phyloP scores from a whole-genome alignment of 2,113 vertebrate species.

The Ceratotherium simum region DNA sequence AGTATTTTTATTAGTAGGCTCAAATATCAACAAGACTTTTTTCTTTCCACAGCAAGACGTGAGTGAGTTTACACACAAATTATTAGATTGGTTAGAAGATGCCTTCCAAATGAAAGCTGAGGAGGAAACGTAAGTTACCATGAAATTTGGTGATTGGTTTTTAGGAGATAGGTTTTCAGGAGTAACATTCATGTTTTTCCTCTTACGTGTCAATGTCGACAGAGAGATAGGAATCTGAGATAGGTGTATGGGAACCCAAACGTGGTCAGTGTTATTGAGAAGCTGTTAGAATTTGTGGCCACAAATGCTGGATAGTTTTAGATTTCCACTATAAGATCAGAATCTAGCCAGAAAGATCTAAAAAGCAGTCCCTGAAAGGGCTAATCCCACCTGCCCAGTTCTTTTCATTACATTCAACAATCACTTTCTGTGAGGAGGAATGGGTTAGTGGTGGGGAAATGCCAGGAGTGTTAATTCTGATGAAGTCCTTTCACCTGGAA shows the following conservation, averaged over 20 bases:
- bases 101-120: slow-evolving; percentile 99
- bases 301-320: background rate
- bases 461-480: background rate
- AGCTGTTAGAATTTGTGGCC: background rate
- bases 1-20: slow-evolving; percentile 17
- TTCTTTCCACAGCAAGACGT: slow-evolving; percentile 95
- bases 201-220: background rate
- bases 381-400: background rate
- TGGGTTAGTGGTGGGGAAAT: background rate
- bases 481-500: background rate
- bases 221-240: background rate
- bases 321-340: background rate
- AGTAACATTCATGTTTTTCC: background rate
- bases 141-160: background rate
- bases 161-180: background rate
- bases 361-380: background rate
- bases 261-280: background rate
- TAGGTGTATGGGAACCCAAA: background rate
- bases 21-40: background rate
- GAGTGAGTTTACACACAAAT: slow-evolving; percentile 98
- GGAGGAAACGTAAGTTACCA: slow-evolving; percentile 91
- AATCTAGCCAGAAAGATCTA: background rate
- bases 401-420: background rate
- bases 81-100: slow-evolving; percentile 98
- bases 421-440: background rate